Conservation (phyloP, 2,797 vertebrate species). For the Antrozous pallidus region DNA sequence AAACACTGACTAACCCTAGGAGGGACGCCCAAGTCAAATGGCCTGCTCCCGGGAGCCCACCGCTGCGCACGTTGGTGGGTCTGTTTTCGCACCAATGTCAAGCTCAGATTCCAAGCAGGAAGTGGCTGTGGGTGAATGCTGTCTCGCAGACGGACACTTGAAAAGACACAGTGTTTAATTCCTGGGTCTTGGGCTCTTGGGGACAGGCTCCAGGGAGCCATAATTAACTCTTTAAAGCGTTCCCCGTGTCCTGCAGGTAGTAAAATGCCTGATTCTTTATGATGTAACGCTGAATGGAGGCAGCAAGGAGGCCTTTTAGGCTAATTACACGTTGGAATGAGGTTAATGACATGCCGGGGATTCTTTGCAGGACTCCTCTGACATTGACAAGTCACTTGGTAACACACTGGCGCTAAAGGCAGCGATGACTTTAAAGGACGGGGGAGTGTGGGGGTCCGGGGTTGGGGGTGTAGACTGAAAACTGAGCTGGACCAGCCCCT, state of each 20-base stretch:
- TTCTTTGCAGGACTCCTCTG: slow-evolving; percentile 55
- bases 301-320: slow-evolving; percentile 48
- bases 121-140: background rate
- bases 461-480: background rate
- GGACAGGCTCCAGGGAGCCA: slow-evolving; percentile 47
- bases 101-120: background rate
- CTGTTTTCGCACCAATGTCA: background rate
- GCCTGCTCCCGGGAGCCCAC: background rate
- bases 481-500: background rate
- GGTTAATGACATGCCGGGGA: slow-evolving; percentile 61
- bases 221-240: slow-evolving; percentile 65
- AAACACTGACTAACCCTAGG: background rate
- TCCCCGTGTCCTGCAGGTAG: slow-evolving; percentile 34
- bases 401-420: slow-evolving; percentile 19
- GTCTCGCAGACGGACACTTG: slow-evolving; percentile 11
- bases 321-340: slow-evolving; percentile 75
- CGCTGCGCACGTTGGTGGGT: rapidly evolving
- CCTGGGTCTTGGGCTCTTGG: slow-evolving; percentile 51
- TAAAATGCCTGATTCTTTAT: slow-evolving; percentile 53
- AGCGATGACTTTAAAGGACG: slow-evolving; percentile 1
- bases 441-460: no score
- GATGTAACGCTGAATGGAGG: slow-evolving; percentile 59
- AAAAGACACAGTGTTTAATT: slow-evolving; percentile 56
- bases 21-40: background rate
- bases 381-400: slow-evolving; percentile 58